A percentile compares a stretch with the other conserved stretches of the same genome.
These are phyloP conservation scores for Tachuris rubrigastra DNA, from an alignment of 2,113 vertebrate genomes.

Conservation along the genomic window DNA sequence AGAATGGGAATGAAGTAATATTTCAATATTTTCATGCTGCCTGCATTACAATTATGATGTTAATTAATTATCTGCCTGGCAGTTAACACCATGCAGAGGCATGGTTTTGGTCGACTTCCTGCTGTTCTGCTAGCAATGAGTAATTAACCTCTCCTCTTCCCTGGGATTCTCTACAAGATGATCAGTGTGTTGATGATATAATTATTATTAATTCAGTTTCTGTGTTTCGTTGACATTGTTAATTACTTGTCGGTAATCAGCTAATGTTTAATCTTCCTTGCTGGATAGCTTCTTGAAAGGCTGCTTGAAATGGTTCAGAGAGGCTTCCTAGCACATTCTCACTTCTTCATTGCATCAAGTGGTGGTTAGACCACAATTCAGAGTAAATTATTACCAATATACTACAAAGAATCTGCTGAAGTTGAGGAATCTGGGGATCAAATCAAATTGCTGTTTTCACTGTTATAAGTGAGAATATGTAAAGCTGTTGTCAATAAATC, in stretches of 20 bases:
- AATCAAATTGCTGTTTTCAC: slow-evolving; percentile 76
- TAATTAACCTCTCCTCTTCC: slow-evolving; percentile 88
- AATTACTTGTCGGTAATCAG: slow-evolving; percentile 90
- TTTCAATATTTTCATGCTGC: slow-evolving; percentile 78
- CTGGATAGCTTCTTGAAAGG: slow-evolving; percentile 73
- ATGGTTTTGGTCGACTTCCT: slow-evolving; percentile 73
- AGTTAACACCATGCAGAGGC: slow-evolving; percentile 76
- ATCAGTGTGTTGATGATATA: slow-evolving; percentile 83
- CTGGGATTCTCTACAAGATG: slow-evolving; percentile 81
- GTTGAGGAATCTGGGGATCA: slow-evolving; percentile 62
- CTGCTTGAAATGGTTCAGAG: slow-evolving; percentile 60
- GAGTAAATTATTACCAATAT: slow-evolving; percentile 75
- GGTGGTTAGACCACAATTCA: slow-evolving; percentile 54
- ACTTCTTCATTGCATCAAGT: slow-evolving; percentile 50
- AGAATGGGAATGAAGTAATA: slow-evolving; percentile 74
- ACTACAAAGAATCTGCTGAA: slow-evolving; percentile 55
- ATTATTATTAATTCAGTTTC: slow-evolving; percentile 88
- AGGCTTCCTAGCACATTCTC: slow-evolving; percentile 29
- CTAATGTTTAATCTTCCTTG: slow-evolving; percentile 84
- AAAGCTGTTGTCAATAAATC: slow-evolving; percentile 74
- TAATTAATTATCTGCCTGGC: slow-evolving; percentile 82
- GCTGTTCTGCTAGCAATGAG: slow-evolving; percentile 78
- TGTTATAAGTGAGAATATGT: slow-evolving; percentile 59
- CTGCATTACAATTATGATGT: slow-evolving; percentile 78
- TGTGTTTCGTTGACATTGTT: slow-evolving; percentile 82